A percentile compares a stretch with the other conserved stretches of the same genome.
phyloP scores from a whole-genome alignment of 2,113 vertebrate genomes.

The Crotophaga sulcirostris region DNA sequence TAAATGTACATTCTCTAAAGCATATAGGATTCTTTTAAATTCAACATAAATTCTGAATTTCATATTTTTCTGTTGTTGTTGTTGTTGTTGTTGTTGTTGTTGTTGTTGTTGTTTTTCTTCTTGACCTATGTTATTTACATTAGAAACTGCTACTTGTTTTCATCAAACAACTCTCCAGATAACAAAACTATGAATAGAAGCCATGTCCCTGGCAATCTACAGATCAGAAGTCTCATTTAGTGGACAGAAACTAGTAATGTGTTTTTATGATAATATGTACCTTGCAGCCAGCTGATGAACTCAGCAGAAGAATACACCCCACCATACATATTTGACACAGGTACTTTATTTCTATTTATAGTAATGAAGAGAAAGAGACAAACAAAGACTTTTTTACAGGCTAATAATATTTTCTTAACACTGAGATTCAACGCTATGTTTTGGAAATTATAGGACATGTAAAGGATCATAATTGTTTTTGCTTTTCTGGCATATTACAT shows the following conservation, averaged over 20 bases:
- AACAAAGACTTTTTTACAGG: not conserved
- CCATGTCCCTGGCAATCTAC: not conserved
- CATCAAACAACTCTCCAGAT: not conserved
- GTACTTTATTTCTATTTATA: not conserved
- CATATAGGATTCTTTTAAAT: not conserved
- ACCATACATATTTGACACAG: not conserved
- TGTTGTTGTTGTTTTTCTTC: not conserved
- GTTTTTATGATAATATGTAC: not conserved
- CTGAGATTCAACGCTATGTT: not conserved
- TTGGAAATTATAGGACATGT: not conserved
- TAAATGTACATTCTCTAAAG: not conserved
- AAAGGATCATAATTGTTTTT: not conserved
- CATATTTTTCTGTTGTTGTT: not conserved
- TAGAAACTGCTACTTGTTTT: not conserved
- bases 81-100: too few species aligned
- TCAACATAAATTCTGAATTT: not conserved
- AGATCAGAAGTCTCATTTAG: not conserved
- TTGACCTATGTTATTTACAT: not conserved
- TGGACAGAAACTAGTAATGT: not conserved
- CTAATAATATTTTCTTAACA: not conserved
- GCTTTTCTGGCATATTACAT: not conserved
- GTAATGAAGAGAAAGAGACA: not conserved
- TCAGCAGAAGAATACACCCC: not conserved
- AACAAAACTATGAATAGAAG: not conserved
- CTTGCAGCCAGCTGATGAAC: not conserved